Base-by-base conservation (phyloP, 2,113 vertebrate genomes). In the Serilophus lunatus region DNA sequence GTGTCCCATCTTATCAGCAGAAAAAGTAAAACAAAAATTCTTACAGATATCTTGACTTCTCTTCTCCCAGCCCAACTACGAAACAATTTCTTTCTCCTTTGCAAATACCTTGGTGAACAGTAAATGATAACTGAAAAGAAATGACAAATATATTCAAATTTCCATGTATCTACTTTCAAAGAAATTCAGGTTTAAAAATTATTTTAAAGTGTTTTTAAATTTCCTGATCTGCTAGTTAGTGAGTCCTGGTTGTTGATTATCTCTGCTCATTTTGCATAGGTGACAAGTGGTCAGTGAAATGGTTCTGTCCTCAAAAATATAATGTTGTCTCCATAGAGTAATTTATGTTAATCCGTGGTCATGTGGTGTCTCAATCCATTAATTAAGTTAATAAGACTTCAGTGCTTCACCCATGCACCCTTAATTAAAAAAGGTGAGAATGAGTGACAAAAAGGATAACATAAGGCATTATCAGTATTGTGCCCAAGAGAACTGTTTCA, bases 321-420 rank as follows among this genome's bases (percentile, higher is more conserved):
- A 64, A 61, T 33, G 14, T 78, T 40, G 14, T 82, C 44, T 87
- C 78, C 33, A 60, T 25, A 82, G 70, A 93, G 19, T 76, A 91
- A 90, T 78, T 96, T 31, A 89, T 86, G 53, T 89, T 92, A 91
- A 95, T 93, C 61, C 65, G 91, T 64, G 51, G 54, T 86, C 50
- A 88, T 69, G 33, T 92, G 61, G 36, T 31, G 31, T 82, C 90
- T 80, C 78, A 81, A 82, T 92, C 17, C 38, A 95, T 93, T 98
- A 93, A 97, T 98, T 96, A 94, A 96, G 96, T 97, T 97, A 97
- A 95, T 96, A 88, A 97, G 69, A 95, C 45, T 94, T 95, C 64
- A 88, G 57, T 93, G 19, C 75, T 96, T 95, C 26, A 88, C 54
- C 95, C 38, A 92, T 95, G 51, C 42, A 97, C 70, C 11, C 70